These are phyloP conservation scores for Galaxias olidus DNA, from an alignment of 2,797 vertebrate species.

Conservation along the genomic window DNA sequence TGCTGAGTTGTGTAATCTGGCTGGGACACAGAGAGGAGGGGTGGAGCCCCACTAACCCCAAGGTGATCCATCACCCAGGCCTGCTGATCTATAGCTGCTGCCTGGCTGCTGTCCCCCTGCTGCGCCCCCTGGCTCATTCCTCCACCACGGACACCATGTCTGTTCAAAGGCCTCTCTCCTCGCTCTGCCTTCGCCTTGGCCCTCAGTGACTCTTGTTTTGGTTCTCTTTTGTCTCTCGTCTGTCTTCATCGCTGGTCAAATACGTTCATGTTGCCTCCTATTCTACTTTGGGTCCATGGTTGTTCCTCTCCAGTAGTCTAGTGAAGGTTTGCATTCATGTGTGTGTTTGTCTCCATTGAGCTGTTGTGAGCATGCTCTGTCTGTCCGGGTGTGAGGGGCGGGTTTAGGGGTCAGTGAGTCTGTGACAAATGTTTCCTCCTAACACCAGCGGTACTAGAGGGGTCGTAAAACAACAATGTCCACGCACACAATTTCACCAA, in stretches of 20 bases:
- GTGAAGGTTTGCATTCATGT: too few species aligned
- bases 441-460: too few species aligned
- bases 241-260: constrained; percentile 15
- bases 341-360: too few species aligned
- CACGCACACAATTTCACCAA: too few species aligned
- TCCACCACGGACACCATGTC: background rate
- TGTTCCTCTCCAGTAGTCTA: too few species aligned
- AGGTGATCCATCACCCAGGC: constrained; percentile 21
- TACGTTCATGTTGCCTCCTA: too few species aligned
- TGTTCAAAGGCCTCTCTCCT: constrained; percentile 17
- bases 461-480: too few species aligned
- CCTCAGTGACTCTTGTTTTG: background rate
- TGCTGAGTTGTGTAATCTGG: constrained; percentile 45
- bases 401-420: too few species aligned
- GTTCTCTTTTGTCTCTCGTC: constrained; percentile 4
- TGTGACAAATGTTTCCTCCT: too few species aligned
- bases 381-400: too few species aligned
- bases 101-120: background rate
- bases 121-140: background rate
- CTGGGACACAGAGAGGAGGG: background rate
- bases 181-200: constrained; percentile 6
- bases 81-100: constrained; percentile 9
- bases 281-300: too few species aligned
- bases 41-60: constrained; percentile 1
- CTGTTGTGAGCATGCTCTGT: too few species aligned